Evolutionary conservation across 2,797 vertebrate genomes (phyloP).

Genomic region (Oreochromis grahami): DNA sequence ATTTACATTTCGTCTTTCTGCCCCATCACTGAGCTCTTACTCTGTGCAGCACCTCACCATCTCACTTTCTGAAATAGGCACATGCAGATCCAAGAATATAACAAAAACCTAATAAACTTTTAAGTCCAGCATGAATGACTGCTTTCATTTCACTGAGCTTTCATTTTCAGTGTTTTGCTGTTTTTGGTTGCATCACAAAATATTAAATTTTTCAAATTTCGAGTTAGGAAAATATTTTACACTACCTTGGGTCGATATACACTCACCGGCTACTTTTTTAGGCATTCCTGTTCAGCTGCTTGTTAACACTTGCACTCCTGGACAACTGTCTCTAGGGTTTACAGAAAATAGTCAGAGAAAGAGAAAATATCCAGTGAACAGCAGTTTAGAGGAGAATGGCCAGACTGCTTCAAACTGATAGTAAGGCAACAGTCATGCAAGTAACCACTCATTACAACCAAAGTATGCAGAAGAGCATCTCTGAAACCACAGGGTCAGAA

Average conservation of each 20-base stretch:
- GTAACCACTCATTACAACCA: too few species aligned
- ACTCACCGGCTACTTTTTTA: background rate
- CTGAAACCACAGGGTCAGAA: too few species aligned
- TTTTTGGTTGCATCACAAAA: background rate
- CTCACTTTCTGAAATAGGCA: background rate
- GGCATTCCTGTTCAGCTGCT: background rate
- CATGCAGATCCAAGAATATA: background rate
- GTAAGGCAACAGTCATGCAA: too few species aligned
- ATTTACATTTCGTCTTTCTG: constrained; percentile 41
- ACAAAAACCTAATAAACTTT: background rate
- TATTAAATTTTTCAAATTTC: background rate
- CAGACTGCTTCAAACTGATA: too few species aligned
- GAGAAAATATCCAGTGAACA: too few species aligned
- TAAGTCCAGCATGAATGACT: background rate
- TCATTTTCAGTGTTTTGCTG: background rate
- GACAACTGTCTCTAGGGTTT: too few species aligned
- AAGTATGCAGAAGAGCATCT: too few species aligned
- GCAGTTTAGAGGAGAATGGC: too few species aligned
- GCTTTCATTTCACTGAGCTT: background rate
- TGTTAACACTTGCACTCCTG: background rate
- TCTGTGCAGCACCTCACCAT: background rate
- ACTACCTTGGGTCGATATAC: fast-evolving
- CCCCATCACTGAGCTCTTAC: background rate
- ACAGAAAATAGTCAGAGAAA: too few species aligned
- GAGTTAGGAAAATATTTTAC: background rate